A percentile compares a stretch with the other conserved stretches of the same genome.
Evolutionary conservation across 2,888 invertebrate species (phyloP).

Genomic region (Muscina levida): DNA sequence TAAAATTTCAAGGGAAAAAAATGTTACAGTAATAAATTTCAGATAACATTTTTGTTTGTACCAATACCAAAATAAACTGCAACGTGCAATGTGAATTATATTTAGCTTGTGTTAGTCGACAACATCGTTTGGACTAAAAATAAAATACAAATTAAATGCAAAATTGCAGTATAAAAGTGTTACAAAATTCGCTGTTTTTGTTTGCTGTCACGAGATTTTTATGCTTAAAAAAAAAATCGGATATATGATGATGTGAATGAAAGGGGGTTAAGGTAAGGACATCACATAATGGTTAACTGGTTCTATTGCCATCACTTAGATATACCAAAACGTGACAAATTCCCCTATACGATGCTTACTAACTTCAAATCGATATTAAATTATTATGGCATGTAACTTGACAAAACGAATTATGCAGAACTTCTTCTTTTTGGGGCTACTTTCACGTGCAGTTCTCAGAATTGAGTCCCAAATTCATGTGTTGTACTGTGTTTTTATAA

Average conservation of each 20-base stretch:
- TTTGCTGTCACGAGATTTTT: slow-evolving; percentile 27
- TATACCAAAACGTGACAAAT: too few relatives aligned
- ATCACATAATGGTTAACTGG: too few relatives aligned
- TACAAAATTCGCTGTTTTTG: slow-evolving; percentile 33
- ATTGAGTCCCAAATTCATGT: too few relatives aligned
- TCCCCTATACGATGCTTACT: too few relatives aligned
- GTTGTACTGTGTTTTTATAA: too few relatives aligned
- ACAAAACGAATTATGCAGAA: too few relatives aligned
- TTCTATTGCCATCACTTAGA: too few relatives aligned
- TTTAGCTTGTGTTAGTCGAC: slow-evolving; percentile 2
- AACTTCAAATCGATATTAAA: too few relatives aligned
- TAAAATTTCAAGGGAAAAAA: slow-evolving; percentile 12
- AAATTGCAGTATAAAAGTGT: slow-evolving; percentile 67
- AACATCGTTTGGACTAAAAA: slow-evolving; percentile 42
- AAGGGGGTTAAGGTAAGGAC: too few relatives aligned
- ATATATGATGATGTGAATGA: background rate
- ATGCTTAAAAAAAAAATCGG: slow-evolving; percentile 10
- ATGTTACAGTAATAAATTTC: slow-evolving; percentile 47
- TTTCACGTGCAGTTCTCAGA: too few relatives aligned
- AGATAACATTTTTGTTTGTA: slow-evolving; percentile 29
- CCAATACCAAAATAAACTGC: background rate
- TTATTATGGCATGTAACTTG: too few relatives aligned
- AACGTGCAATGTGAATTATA: background rate
- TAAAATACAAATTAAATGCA: slow-evolving; percentile 62
- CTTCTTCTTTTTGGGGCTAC: too few relatives aligned